Conservation (phyloP, 2,888 invertebrate genomes). For the Chorisops tibialis region DNA sequence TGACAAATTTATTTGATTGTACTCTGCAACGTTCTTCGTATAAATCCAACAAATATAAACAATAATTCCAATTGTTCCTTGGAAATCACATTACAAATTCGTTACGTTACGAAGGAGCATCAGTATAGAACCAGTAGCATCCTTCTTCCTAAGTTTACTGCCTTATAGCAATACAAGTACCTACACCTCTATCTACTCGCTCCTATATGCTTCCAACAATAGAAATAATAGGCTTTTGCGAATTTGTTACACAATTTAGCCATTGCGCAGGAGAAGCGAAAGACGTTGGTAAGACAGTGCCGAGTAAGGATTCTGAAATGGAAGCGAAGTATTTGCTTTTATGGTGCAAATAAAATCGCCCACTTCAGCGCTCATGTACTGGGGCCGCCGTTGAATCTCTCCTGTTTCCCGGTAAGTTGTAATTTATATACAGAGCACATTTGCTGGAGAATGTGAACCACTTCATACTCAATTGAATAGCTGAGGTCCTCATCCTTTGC, state of each 20-base stretch:
- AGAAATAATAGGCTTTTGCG: slow-evolving; percentile 28
- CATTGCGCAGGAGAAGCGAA: slow-evolving; percentile 10
- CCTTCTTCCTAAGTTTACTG: too few species aligned
- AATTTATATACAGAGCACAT: slow-evolving; percentile 30
- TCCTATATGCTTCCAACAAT: slow-evolving; percentile 11
- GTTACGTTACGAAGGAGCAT: slow-evolving; percentile 16
- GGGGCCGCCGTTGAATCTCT: neutral
- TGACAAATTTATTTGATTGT: slow-evolving; percentile 34
- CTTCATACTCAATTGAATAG: slow-evolving; percentile 17
- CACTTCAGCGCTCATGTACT: slow-evolving; percentile 21
- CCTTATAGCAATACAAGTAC: neutral
- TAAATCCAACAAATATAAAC: slow-evolving; percentile 26
- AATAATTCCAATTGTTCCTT: slow-evolving; percentile 32
- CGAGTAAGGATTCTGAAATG: neutral
- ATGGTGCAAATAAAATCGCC: slow-evolving; percentile 32
- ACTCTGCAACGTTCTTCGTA: slow-evolving; percentile 13
- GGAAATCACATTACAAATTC: slow-evolving; percentile 32
- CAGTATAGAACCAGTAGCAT: neutral
- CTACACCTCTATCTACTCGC: neutral
- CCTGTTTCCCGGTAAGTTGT: slow-evolving; percentile 24
- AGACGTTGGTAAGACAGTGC: neutral
- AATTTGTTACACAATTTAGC: slow-evolving; percentile 31
- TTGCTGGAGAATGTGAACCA: slow-evolving; percentile 19
- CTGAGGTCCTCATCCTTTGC: neutral
- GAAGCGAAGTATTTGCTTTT: slow-evolving; percentile 26